These are phyloP conservation scores for Cynopterus brachyotis DNA, from an alignment of 2,113 vertebrate genomes.

Conservation along the genomic window DNA sequence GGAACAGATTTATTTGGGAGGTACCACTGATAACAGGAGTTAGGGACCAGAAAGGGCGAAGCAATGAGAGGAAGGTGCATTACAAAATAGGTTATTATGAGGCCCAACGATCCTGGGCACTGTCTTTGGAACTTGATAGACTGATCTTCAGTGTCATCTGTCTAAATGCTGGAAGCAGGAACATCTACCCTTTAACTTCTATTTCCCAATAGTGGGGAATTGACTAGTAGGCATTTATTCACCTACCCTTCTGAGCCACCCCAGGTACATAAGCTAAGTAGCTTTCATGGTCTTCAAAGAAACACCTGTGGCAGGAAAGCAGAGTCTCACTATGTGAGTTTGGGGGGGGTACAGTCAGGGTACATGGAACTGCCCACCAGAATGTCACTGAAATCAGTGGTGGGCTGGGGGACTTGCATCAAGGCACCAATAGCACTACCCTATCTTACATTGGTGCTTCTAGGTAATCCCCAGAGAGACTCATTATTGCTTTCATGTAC, in stretches of 20 bases:
- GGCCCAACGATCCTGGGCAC: background rate
- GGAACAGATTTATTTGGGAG: background rate
- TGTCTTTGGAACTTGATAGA: background rate
- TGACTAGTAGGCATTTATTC: background rate
- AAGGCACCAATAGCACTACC: fast-evolving
- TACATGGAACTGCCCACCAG: background rate
- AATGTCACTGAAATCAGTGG: background rate
- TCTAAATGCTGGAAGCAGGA: background rate
- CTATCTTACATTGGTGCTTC: background rate
- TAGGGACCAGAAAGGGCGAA: fast-evolving
- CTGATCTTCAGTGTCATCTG: background rate
- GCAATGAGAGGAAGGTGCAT: background rate
- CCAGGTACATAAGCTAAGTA: background rate
- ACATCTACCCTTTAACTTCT: background rate
- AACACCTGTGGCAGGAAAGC: background rate
- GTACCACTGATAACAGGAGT: background rate
- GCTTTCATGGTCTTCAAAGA: background rate
- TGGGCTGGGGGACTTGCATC: background rate
- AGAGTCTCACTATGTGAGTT: background rate
- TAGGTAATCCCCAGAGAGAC: background rate
- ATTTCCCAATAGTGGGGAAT: background rate
- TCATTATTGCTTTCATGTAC: background rate
- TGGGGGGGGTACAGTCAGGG: background rate
- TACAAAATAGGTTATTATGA: background rate
- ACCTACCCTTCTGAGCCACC: background rate